Evolutionary conservation across 2,888 invertebrate species (phyloP), one percentile per base, ranked within the genome.

Genomic region (Arge pagana): DNA sequence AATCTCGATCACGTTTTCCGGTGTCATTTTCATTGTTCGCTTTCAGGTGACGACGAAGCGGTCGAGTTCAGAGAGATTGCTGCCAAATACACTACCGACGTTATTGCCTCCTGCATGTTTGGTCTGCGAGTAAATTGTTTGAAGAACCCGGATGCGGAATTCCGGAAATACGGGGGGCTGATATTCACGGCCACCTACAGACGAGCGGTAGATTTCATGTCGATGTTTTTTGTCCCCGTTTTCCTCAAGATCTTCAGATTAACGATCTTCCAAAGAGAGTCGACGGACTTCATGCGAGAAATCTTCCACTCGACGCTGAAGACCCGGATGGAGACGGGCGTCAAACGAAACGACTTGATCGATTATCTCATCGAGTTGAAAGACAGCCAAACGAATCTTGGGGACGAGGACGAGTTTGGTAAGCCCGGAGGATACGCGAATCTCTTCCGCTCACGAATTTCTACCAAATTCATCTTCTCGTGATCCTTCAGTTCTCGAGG

Each of bases 51-150:
- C 1, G 60, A 62, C 8, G 55, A 55, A n/a, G 23, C 18, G 1
- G 0, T 73, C 4, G 74, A 75, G 31, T 18, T 72, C 6, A 74
- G 71, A 51, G 70, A 73, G 13, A 51, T 72, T 3, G 61, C 57
- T 19, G 70, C 67, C 0, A 70, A 63, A 42, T 70, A 66, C 24
- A 68, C 71, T 0, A 74, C 72, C 2, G 81, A 81, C 57, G 69
- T 81, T 2, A 80, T 81, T 51, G 78, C 76, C 4, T 77, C 77
- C 0, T 78, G 79, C 2, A 81, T 80, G 1, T 81, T 72, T 31
- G 81, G 81, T 0, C 65, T 81, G 0, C 68, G 73, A 45, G 79
- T 77, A 1, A 80, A 80, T 55, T 77, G 77, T 2, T 64, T 80
- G 13, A 71, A 68, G 6, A 62, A 77, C 37, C 74, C 77, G 0